phyloP scores from a whole-genome alignment of 1,140 invertebrate genomes.

The Pteromalus puparum region DNA sequence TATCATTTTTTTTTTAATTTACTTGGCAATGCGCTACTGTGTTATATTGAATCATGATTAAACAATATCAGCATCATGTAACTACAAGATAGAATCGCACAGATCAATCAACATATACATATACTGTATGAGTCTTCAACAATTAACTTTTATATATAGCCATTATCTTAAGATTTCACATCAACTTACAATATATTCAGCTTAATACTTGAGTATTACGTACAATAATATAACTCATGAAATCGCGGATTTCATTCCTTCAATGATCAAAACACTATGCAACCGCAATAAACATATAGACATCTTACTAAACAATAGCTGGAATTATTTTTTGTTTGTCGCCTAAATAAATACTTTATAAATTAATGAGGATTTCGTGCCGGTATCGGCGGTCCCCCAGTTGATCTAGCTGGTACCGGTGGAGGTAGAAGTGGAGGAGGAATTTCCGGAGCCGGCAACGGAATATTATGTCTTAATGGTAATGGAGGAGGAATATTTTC shows the following conservation, averaged over 20 bases:
- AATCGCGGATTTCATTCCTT: neutral
- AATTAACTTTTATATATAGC: slow-evolving; percentile 5
- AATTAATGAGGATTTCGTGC: slow-evolving; percentile 73
- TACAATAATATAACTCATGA: neutral
- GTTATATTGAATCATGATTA: neutral
- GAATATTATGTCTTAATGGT: slow-evolving; percentile 78
- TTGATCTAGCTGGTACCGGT: slow-evolving; percentile 79
- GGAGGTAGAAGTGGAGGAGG: slow-evolving; percentile 77
- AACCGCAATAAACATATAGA: slow-evolving; percentile 1
- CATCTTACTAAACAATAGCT: neutral
- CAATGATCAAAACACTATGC: neutral
- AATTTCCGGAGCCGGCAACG: slow-evolving; percentile 76
- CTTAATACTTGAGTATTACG: slow-evolving; percentile 4
- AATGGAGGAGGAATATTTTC: slow-evolving; percentile 79
- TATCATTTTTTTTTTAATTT: neutral
- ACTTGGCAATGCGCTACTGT: neutral
- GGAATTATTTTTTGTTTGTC: neutral
- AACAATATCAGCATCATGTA: neutral
- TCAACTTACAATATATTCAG: neutral
- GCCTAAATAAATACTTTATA: slow-evolving; percentile 20
- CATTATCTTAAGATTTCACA: neutral
- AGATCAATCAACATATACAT: neutral
- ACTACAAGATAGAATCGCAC: too few relatives aligned
- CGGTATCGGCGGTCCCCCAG: slow-evolving; percentile 83
- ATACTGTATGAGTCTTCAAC: neutral